Base-by-base conservation (phyloP, 2,113 vertebrate genomes). In the Oenanthe melanoleuca region DNA sequence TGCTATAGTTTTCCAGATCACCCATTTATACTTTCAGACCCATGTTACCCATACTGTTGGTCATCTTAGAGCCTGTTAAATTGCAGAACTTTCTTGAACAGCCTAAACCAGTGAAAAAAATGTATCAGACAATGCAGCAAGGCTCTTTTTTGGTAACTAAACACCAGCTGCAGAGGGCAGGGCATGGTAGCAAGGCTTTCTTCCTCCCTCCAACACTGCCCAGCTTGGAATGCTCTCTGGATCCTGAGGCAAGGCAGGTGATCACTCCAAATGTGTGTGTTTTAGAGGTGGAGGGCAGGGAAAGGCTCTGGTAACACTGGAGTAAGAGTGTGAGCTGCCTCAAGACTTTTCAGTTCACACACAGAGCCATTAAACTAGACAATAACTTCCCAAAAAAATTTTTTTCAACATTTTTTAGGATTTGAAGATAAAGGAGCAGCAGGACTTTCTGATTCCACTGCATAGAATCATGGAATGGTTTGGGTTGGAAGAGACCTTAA, bases 351-450 rank as follows among this genome's bases (percentile, higher is more conserved):
- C 50, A 77, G 65, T 33, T 64, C 47, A 59, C 19, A 55, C 13
- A 24, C 2, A 13, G 14, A 63, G n/a, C 33, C 25, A 29, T 64
- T 42, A 63, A 63, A 52, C 16, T 44, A 53, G 13, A 59, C 10
- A 37, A 53, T 44, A 60, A 66, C 18, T 31, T 26, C 2, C 2
- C 2, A 1, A 1, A 44, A 44, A 0, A 0, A 1, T 5, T 56
- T 52, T 33, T 75, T 23, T 4, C 9, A 1, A 0, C 2, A 0
- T 40, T 72, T 80, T 37, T 65, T 45, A 12, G 8, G 10, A 67
- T 63, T 67, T 70, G 26, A 66, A 83, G 65, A 14, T 6, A 67
- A 21, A 85, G 61, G 12, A 84, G 28, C 8, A 91, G 37, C 47
- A 52, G 1, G 3, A 12, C 23, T 84, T 78, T 87, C n/a, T 31